phyloP scores from a whole-genome alignment of 2,797 vertebrate genomes.

The Merluccius polli region DNA sequence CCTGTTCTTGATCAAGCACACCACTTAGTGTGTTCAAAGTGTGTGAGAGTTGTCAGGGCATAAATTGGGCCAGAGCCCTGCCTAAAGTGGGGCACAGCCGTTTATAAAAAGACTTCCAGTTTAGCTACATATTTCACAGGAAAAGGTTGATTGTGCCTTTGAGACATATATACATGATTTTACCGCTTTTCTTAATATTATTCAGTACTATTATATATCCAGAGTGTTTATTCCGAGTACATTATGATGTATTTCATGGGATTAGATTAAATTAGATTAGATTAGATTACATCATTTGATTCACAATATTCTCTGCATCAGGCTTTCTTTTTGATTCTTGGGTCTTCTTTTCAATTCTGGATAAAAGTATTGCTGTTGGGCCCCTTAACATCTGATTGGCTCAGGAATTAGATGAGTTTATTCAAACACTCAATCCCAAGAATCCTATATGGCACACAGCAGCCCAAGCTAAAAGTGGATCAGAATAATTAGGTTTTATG shows the following conservation, averaged over 20 bases:
- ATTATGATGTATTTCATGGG: no score
- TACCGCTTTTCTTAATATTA: not conserved
- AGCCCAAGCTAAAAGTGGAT: conserved; percentile 39
- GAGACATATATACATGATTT: conserved; percentile 25
- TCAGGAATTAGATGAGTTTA: conserved; percentile 71
- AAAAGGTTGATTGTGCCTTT: conserved; percentile 48
- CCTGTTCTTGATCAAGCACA: conserved; percentile 18
- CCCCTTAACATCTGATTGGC: conserved; percentile 61
- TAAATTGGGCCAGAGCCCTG: conserved; percentile 72
- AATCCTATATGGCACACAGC: conserved; percentile 48
- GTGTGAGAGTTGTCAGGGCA: conserved; percentile 41
- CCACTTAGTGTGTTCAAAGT: conserved; percentile 44
- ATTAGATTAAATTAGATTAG: no score
- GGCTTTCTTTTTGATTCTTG: conserved; percentile 42
- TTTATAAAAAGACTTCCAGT: conserved; percentile 70
- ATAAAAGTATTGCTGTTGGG: conserved; percentile 49
- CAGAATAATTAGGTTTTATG: conserved; percentile 26
- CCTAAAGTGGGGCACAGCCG: conserved; percentile 66
- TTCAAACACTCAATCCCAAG: conserved; percentile 66
- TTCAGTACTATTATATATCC: no score
- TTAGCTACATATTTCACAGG: conserved; percentile 43
- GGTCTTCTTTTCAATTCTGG: conserved; percentile 53
- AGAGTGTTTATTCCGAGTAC: no score
- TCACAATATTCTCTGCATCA: not conserved
- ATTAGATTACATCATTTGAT: no score